Conservation (phyloP, 1,140 invertebrate species). For the Frieseomelitta varia region DNA sequence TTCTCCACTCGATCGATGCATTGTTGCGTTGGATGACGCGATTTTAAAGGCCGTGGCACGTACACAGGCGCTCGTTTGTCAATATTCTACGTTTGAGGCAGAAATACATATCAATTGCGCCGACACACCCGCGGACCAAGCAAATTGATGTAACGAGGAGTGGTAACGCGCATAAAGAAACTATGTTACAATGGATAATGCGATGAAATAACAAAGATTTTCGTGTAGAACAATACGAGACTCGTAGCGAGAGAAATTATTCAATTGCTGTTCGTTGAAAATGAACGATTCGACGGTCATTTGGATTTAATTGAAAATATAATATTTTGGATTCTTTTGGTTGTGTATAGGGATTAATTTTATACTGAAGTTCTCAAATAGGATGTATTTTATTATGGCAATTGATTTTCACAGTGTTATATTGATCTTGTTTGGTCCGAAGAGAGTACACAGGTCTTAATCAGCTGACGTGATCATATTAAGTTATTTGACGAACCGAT, state of each 20-base stretch:
- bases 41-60: conserved; percentile 7
- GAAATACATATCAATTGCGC: not conserved
- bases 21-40: not conserved
- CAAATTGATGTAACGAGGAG: not conserved
- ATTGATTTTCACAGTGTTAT: not conserved
- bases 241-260: not conserved
- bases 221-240: not conserved
- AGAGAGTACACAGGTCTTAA: too few relatives aligned
- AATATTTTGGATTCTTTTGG: not conserved
- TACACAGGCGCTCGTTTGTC: not conserved
- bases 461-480: too few relatives aligned
- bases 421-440: too few relatives aligned
- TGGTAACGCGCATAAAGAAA: not conserved
- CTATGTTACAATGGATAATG: not conserved
- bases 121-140: not conserved
- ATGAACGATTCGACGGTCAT: too few relatives aligned
- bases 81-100: not conserved
- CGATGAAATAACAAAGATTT: not conserved
- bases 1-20: conserved; percentile 1
- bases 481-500: too few relatives aligned
- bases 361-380: not conserved
- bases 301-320: not conserved
- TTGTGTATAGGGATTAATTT: not conserved
- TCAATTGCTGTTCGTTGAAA: too few relatives aligned
- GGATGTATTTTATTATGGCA: not conserved